Evolutionary conservation across 2,113 vertebrate genomes (phyloP).

Genomic region (Lophura nycthemera): DNA sequence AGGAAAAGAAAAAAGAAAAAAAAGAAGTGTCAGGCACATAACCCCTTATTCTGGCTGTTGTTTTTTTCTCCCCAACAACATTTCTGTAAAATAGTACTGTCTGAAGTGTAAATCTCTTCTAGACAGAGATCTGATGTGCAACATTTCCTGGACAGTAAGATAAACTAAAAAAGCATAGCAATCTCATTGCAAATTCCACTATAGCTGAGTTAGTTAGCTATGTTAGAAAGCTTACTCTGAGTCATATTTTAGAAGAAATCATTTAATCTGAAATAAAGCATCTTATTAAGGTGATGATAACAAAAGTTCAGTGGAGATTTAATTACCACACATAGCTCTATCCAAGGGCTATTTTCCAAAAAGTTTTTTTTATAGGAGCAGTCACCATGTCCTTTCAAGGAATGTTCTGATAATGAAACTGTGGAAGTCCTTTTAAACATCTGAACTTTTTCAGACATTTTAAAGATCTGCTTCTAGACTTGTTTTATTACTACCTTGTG

Average conservation of each 20-base stretch:
- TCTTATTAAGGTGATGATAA: conserved; percentile 8
- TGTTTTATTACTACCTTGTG: conserved; percentile 25
- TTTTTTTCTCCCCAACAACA: background rate
- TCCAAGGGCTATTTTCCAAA: background rate
- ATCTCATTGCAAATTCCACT: background rate
- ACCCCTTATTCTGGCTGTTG: background rate
- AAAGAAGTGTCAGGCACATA: background rate
- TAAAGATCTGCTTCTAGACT: conserved; percentile 20
- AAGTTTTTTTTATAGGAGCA: background rate
- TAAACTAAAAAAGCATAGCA: background rate
- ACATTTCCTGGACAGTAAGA: background rate
- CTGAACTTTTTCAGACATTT: conserved; percentile 9
- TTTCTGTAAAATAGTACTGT: background rate
- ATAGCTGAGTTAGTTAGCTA: too few species aligned
- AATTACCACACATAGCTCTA: background rate
- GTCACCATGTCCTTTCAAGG: conserved; percentile 28
- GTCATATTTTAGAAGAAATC: background rate
- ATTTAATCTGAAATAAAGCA: background rate
- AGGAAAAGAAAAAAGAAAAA: background rate
- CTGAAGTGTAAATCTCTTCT: background rate
- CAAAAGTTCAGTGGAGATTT: background rate
- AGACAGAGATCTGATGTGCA: background rate
- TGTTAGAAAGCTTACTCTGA: background rate
- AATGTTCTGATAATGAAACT: conserved; percentile 50
- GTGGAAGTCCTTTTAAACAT: conserved; percentile 26